Evolutionary conservation across 2,888 invertebrate species (phyloP), one percentile per base, ranked within the genome.

Genomic region (Acrobasis repandana): DNA sequence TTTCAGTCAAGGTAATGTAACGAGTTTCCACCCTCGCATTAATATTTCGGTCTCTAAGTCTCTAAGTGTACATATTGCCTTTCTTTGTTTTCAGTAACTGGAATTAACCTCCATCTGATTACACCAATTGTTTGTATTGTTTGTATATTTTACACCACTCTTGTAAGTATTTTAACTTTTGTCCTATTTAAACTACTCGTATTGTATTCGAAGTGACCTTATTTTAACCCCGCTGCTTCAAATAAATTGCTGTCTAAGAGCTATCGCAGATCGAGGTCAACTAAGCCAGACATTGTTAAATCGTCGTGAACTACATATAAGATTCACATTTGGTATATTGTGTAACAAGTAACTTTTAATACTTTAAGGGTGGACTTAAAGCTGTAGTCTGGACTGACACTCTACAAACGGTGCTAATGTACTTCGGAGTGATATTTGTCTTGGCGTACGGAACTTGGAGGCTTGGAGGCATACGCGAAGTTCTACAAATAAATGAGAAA

Each of bases 61-160:
- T 28, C 8, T 14, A 1, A 38, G 38, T 38, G 10, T 38, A 38
- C 3, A 10, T 11, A 38, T 10, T 11, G 10, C 38, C 11, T 33
- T 16, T 60, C 50, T 61, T 34, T 20, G 2, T 54, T 54, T 93
- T 67, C 93, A 96, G 97, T 97, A 58, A 97, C 97, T 56, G 97
- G 97, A 36, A 93, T 97, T 63, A 95, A 96, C 72, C 90, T 97
- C 36, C 97, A 97, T 87, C 86, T 96, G 67, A 95, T 97, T 34
- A 95, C 97, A 11, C 94, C 96, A 0, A 93, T 96, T 28, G 96
- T 97, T 1, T 97, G 97, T 82, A 85, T 96, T 46, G 96, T 97
- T n/a, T 97, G 97, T 88, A 98, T 97, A 69, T 97, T 98, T 88
- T 98, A 98, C 86, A 98, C 98, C 0, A 96, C 97, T 64, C 83